phyloP scores from a whole-genome alignment of 2,797 vertebrate species.

The Eidolon dupreanum region DNA sequence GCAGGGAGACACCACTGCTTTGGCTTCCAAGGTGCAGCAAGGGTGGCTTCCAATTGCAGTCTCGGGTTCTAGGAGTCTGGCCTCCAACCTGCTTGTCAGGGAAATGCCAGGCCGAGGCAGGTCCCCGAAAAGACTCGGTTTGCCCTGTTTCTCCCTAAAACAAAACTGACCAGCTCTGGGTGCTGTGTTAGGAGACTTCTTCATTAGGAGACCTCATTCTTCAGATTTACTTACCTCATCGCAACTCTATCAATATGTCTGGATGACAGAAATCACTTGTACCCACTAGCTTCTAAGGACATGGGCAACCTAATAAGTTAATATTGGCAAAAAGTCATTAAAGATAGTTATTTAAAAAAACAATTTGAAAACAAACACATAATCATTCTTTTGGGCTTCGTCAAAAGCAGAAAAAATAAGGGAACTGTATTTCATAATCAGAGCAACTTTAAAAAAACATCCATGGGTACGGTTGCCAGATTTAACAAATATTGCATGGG shows the following conservation, averaged over 20 bases:
- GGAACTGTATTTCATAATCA: neutral
- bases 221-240: neutral
- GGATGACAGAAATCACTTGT: neutral
- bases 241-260: neutral
- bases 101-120: neutral
- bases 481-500: neutral
- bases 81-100: neutral
- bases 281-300: neutral
- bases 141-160: neutral
- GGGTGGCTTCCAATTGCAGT: neutral
- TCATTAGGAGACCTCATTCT: neutral
- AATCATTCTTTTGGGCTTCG: neutral
- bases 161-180: neutral
- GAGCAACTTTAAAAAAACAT: neutral
- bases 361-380: neutral
- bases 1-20: neutral
- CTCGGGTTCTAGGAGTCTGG: neutral
- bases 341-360: neutral
- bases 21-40: neutral
- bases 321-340: neutral
- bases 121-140: neutral
- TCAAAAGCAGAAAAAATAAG: neutral
- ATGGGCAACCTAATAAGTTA: neutral
- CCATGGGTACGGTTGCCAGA: neutral
- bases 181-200: neutral